Conservation (phyloP, 2,888 invertebrate species). For the Agrochola litura region DNA sequence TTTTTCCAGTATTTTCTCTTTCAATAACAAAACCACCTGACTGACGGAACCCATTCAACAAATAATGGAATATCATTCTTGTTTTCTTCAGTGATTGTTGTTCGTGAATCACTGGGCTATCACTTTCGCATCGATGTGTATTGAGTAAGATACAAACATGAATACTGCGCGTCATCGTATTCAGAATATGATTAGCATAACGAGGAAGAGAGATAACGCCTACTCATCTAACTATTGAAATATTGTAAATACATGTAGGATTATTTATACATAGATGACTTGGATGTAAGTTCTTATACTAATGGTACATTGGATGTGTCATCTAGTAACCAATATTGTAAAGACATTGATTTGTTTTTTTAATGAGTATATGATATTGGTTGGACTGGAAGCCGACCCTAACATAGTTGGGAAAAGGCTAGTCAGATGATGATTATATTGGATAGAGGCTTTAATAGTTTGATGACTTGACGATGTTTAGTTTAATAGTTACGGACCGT, state of each 20-base stretch:
- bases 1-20: background rate
- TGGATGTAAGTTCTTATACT: background rate
- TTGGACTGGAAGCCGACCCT: too few relatives aligned
- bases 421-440: background rate
- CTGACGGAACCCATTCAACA: conserved; percentile 29
- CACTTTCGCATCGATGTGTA: conserved; percentile 76
- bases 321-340: background rate
- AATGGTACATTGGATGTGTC: background rate
- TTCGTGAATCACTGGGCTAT: conserved; percentile 73
- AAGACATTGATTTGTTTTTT: background rate
- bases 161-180: conserved; percentile 75
- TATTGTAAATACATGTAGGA: conserved; percentile 25
- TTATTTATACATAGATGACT: conserved; percentile 2
- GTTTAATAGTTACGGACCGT: too few relatives aligned
- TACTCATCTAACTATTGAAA: conserved; percentile 59
- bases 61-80: conserved; percentile 15
- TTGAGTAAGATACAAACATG: conserved; percentile 51
- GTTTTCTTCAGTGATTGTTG: conserved; percentile 27
- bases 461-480: too few relatives aligned
- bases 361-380: background rate
- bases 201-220: conserved; percentile 71
- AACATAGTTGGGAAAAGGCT: too few relatives aligned
- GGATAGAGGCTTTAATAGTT: background rate
- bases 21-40: conserved; percentile 1
- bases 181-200: conserved; percentile 77